phyloP scores from a whole-genome alignment of 2,113 vertebrate species.

The Hemiprocne comata region DNA sequence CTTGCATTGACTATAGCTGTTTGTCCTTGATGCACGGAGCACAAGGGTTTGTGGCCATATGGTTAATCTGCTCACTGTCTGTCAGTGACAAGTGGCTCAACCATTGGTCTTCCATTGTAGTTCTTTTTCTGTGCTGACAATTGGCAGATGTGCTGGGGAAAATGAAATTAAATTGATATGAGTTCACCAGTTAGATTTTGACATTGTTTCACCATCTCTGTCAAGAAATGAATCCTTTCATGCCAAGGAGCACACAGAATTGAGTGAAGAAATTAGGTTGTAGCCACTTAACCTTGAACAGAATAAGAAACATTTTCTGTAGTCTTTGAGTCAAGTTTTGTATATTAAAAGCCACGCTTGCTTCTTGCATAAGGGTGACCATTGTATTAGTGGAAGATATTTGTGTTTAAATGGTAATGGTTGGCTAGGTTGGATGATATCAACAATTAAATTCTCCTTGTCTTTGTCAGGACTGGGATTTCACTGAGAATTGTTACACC shows the following conservation, averaged over 20 bases:
- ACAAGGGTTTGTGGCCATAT: neutral
- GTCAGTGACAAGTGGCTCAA: neutral
- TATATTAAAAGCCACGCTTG: neutral
- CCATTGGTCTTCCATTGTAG: neutral
- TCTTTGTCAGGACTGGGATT: neutral
- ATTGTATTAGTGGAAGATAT: neutral
- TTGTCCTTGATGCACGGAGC: neutral
- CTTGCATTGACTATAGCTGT: accelerated
- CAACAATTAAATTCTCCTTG: neutral
- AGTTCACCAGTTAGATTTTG: neutral
- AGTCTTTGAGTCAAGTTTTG: neutral
- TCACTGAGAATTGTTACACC: neutral
- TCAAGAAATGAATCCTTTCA: neutral
- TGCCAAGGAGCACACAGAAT: neutral
- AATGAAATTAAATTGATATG: neutral
- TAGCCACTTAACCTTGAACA: neutral
- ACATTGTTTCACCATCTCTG: neutral
- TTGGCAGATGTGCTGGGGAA: neutral
- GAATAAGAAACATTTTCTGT: neutral
- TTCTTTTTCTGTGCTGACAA: neutral
- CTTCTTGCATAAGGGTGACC: neutral
- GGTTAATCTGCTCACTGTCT: too few species aligned
- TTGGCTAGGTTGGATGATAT: neutral
- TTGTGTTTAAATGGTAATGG: neutral
- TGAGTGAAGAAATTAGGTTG: neutral